Percentiles rank a stretch among this genome's conserved stretches.
Evolutionary conservation across 2,888 invertebrate species (phyloP).

Genomic region (Athetis lepigone): DNA sequence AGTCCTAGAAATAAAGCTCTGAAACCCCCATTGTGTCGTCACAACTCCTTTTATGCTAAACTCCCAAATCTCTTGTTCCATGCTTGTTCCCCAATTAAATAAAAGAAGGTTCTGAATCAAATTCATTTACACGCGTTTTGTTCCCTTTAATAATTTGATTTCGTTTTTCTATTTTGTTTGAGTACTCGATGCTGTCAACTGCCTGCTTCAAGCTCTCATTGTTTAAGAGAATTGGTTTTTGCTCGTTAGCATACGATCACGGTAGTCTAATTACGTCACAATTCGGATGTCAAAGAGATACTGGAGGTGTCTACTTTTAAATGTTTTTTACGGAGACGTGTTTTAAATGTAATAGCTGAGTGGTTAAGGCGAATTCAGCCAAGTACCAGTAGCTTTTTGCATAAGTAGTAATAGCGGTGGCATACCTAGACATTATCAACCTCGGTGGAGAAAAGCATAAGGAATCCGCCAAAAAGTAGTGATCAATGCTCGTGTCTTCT

Average conservation of each 20-base stretch:
- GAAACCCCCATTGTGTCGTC: conserved; percentile 15
- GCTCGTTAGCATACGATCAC: conserved; percentile 23
- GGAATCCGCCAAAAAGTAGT: too few relatives aligned
- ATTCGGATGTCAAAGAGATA: too few relatives aligned
- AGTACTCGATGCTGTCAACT: conserved; percentile 39
- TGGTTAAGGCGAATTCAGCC: too few relatives aligned
- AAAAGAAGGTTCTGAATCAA: conserved; percentile 25
- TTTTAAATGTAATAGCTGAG: too few relatives aligned
- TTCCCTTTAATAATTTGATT: conserved; percentile 45
- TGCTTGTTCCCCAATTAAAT: conserved; percentile 31
- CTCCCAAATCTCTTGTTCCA: conserved; percentile 9
- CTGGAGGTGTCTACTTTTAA: too few relatives aligned
- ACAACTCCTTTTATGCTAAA: conserved; percentile 7
- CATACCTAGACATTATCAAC: too few relatives aligned
- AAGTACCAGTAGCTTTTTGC: too few relatives aligned
- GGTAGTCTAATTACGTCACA: too few relatives aligned
- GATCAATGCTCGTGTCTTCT: too few relatives aligned
- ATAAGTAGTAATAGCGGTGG: too few relatives aligned
- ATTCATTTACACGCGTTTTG: conserved; percentile 44
- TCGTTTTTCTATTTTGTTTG: conserved; percentile 44
- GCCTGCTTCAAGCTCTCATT: conserved; percentile 21
- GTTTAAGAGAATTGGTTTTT: conserved; percentile 45
- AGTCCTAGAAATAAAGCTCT: not conserved
- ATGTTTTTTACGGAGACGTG: too few relatives aligned
- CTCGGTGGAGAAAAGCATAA: too few relatives aligned